A percentile compares a stretch with the other conserved stretches of the same genome.
These are phyloP conservation scores for Nettapus auritus DNA, from an alignment of 2,113 vertebrate species.

Conservation along the genomic window DNA sequence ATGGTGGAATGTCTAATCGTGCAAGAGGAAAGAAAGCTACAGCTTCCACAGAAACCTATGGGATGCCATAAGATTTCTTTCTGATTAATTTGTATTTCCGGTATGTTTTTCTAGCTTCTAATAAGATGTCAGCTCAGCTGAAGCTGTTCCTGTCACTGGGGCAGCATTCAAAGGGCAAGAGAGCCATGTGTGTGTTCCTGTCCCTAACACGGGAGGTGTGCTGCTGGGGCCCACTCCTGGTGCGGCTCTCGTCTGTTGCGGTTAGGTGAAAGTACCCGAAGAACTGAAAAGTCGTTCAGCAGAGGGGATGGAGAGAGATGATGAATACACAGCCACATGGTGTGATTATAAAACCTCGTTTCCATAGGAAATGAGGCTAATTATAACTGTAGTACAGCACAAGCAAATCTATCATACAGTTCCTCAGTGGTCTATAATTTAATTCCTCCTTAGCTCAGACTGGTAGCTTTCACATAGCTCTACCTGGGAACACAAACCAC, in stretches of 20 bases:
- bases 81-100: constrained; percentile 27
- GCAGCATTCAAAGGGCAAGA: not conserved
- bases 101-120: not conserved
- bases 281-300: not conserved
- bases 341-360: constrained; percentile 15
- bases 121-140: not conserved
- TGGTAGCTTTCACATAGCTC: not conserved
- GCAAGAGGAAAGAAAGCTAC: not conserved
- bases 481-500: not conserved
- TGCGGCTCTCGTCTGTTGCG: not conserved
- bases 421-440: not conserved
- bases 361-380: not conserved
- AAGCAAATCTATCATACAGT: not conserved
- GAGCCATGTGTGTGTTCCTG: not conserved
- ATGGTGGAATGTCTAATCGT: not conserved
- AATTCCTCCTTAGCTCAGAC: not conserved
- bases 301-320: not conserved
- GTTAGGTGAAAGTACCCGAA: not conserved
- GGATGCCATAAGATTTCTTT: not conserved
- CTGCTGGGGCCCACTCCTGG: not conserved
- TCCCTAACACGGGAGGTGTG: not conserved
- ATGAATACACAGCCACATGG: not conserved
- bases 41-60: not conserved
- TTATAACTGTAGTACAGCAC: not conserved
- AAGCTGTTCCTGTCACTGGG: not conserved